Conservation (phyloP, 1,140 invertebrate genomes). For the Pseudomyrmex sp. region DNA sequence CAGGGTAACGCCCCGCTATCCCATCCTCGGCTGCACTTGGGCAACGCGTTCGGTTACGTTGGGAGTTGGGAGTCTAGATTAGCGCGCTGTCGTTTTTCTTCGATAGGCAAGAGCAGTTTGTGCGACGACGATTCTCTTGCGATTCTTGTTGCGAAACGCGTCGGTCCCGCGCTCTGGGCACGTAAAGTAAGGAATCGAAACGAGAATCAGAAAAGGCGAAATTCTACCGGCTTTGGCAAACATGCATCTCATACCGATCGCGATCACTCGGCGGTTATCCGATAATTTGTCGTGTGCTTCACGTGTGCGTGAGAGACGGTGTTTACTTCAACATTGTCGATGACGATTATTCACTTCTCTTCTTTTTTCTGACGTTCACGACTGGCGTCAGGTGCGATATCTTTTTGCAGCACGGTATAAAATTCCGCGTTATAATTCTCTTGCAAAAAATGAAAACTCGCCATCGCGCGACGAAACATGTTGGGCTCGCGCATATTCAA, state of each 20-base stretch:
- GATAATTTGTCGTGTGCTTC: not conserved
- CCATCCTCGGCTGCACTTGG: slow-evolving; percentile 19
- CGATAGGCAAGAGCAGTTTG: slow-evolving; percentile 1
- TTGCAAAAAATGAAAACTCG: no score
- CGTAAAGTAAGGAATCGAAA: not conserved
- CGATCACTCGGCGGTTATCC: slow-evolving; percentile 23
- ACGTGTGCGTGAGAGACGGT: not conserved
- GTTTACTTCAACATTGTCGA: no score
- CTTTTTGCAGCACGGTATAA: not conserved
- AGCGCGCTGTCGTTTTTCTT: slow-evolving; percentile 15
- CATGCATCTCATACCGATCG: slow-evolving; percentile 31
- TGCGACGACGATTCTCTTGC: slow-evolving; percentile 11
- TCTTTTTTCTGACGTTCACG: no score
- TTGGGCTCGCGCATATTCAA: not conserved
- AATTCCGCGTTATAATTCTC: not conserved
- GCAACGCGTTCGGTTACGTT: not conserved
- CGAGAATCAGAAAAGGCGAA: slow-evolving; percentile 10
- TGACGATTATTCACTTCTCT: not conserved
- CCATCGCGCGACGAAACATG: no score
- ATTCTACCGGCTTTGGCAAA: slow-evolving; percentile 32
- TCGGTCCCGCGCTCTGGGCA: not conserved
- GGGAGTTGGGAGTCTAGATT: slow-evolving; percentile 15
- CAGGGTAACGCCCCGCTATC: slow-evolving; percentile 1
- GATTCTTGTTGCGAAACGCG: slow-evolving; percentile 17
- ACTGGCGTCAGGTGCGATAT: not conserved